A percentile compares a stretch with the other conserved stretches of the same genome.
Conservation (phyloP, 2,888 invertebrate genomes). For the Coremacera marginata region DNA sequence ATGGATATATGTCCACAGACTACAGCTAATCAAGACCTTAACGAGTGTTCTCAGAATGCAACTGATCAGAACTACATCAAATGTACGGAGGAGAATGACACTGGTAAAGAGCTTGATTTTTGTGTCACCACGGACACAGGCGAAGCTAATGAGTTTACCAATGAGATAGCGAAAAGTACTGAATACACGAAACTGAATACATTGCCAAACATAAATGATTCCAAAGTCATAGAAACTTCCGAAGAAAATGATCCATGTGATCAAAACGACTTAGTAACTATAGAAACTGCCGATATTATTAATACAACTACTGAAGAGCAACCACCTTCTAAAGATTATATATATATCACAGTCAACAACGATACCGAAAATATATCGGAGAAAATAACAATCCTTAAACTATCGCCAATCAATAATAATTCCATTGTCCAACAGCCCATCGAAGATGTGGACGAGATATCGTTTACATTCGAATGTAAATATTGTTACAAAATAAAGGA, state of each 20-base stretch:
- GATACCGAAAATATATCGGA: neutral
- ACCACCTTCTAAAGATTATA: neutral
- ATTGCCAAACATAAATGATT: neutral
- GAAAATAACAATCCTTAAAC: neutral
- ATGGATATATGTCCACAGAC: neutral
- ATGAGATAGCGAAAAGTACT: neutral
- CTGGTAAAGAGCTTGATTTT: neutral
- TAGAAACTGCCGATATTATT: constrained; percentile 15
- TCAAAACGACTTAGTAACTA: constrained; percentile 10
- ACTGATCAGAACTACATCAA: too few species aligned
- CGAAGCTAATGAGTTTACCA: neutral
- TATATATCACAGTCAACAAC: neutral
- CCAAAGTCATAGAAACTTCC: neutral
- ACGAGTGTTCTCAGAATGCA: neutral
- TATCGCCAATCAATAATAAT: constrained; percentile 38
- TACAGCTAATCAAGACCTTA: neutral
- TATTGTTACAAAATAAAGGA: constrained; percentile 57
- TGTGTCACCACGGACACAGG: neutral
- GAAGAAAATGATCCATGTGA: neutral
- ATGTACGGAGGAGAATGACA: neutral
- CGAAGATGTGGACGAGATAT: constrained; percentile 41
- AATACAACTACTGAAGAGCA: neutral
- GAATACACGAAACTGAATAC: neutral
- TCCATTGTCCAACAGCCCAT: constrained; percentile 31
- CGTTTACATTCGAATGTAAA: constrained; percentile 55